These are phyloP conservation scores for Gadus chalcogrammus DNA, from an alignment of 2,113 vertebrate species.

Conservation along the genomic window DNA sequence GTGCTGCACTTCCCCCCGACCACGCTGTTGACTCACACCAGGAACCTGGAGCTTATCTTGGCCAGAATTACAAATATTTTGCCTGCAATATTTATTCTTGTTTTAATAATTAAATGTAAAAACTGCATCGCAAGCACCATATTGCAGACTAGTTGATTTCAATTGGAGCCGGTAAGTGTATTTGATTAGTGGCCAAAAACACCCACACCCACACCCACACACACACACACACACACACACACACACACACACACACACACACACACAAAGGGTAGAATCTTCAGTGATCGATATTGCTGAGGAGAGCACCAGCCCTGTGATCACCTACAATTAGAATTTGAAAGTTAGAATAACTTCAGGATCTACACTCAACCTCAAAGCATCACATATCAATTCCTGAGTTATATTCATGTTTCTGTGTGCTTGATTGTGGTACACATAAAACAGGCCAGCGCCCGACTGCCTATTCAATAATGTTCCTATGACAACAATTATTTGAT, in stretches of 20 bases:
- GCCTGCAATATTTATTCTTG: conserved; percentile 72
- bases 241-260: background rate
- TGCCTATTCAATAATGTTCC: too few species aligned
- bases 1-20: conserved; percentile 62
- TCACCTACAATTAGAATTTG: too few species aligned
- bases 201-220: conserved; percentile 14
- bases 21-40: conserved; percentile 59
- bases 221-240: background rate
- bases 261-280: background rate
- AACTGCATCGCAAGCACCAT: conserved; percentile 21
- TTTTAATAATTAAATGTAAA: conserved; percentile 42
- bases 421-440: too few species aligned
- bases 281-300: too few species aligned
- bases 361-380: too few species aligned
- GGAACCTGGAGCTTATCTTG: conserved; percentile 70
- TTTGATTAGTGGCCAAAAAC: conserved; percentile 29
- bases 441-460: too few species aligned
- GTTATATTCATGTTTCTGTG: too few species aligned
- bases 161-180: background rate
- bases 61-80: conserved; percentile 74
- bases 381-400: too few species aligned
- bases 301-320: too few species aligned
- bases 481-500: too few species aligned
- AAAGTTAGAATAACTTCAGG: too few species aligned
- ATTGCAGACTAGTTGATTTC: background rate